Base-by-base conservation (phyloP, 2,888 invertebrate genomes). In the Megalurothrips usitatus region DNA sequence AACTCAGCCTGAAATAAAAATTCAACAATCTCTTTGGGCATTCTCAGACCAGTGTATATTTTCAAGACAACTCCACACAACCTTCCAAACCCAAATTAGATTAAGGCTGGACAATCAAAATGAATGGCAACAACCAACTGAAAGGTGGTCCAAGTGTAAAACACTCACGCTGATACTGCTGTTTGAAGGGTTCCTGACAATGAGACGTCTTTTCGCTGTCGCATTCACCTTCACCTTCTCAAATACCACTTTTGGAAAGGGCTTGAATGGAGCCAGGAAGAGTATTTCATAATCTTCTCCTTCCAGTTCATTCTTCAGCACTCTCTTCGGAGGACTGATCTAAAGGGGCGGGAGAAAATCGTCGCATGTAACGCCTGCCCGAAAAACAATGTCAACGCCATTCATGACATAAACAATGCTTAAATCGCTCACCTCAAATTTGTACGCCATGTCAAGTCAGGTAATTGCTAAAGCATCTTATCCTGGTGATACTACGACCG, bases 191-290 rank as follows among this genome's bases (percentile, higher is more conserved):
- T 75, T 75, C 23, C 26, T 23, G 26, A 75, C 26, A 26, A 75
- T 75, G 11, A 75, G 88, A 90, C 91, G 79, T 90, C 90, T 89
- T 81, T 88, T 89, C 81, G 89, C 90, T 17, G 88, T 87, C 78
- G 89, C 88, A 23, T 91, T 91, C 81, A 92, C 87, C 10, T 89
- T 87, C 81, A 93, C 90, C 88, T 92, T 89, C 83, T 92, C 92
- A 85, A 93, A 93, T n/a, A 90, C 88, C 26, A 93, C 89, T 87
- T 91, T 91, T 4, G 93, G 91, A 84, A 90, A 90, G 81, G 89
- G 87, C n/a, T 91, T 89, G 87, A 93, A 93, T 1, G 93, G 92
- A 17, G 91, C 92, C 84, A 93, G 88, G 79, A 90, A 86, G 19
- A 93, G 88, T 79, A 89, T 86, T 49, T 89, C 88, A 34, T 87